Base-by-base conservation (phyloP, 2,113 vertebrate genomes). In the Ursus arctos region DNA sequence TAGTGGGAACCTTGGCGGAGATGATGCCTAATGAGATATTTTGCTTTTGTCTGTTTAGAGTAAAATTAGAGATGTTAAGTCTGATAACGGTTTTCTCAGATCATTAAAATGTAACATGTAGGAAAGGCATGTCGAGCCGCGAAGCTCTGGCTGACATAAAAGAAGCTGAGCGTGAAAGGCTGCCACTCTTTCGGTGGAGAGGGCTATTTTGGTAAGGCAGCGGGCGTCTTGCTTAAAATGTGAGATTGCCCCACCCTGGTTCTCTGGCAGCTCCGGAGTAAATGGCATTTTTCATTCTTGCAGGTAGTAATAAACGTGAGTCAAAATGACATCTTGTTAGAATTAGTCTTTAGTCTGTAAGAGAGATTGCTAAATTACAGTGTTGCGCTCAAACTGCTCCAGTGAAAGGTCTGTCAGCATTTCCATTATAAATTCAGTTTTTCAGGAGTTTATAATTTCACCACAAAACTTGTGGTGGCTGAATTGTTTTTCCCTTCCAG, bases 171-270 rank as follows among this genome's bases (percentile, higher is more conserved):
- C 98, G 97, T 98, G 98, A 98, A 98, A 95, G 96, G 97, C 94
- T 98, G 98, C 98, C 98, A 86, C 98, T 97, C 98, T 97, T 98
- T 98, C 96, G 88, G 97, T 93, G 96, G 98, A 98, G 98, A 95
- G 53, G 98, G 98, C 98, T 99, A 98, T 99, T 99, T 99, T 94
- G 65, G 98, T 97, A 80, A 59, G 97, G 96, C 97, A 33, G 97
- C 92, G 71, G 97, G 97, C 90, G 88, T 84, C 98, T 97, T 28
- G 94, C 97, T 98, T 71, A 72, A 98, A 98, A 97, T 82, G 95
- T 94, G 98, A 96, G 97, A 93, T 97, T 95, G 53, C 96, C 67
- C 94, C 96, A 95, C 96, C 98, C 98, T 95, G 82, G 74, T 94
- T 94, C 97, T 67, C 65, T 47, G 1, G 84, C 96, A 72, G 89